phyloP scores from a whole-genome alignment of 2,888 invertebrate species.

The Xestia sexstrigata region DNA sequence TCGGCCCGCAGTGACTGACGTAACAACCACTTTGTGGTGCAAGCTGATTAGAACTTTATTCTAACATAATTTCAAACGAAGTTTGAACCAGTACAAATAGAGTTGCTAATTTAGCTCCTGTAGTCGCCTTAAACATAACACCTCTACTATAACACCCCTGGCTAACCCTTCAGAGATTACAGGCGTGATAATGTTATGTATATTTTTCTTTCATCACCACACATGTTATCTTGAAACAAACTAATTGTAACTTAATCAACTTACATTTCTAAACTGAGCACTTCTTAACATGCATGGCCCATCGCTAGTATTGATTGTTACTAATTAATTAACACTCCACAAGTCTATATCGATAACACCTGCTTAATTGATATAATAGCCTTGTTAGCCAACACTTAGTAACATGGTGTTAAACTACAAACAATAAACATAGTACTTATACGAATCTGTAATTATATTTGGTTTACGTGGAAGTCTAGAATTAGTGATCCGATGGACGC shows the following conservation, averaged over 20 bases:
- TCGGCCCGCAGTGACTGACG: no score
- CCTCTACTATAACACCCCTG: no score
- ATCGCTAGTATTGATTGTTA: conserved; percentile 1
- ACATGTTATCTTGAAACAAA: not conserved
- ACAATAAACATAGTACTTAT: not conserved
- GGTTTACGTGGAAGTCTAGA: not conserved
- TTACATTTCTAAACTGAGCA: not conserved
- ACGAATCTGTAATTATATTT: not conserved
- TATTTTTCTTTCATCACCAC: not conserved
- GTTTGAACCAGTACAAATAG: no score
- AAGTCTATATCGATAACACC: not conserved
- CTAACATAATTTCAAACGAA: no score
- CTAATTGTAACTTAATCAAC: not conserved
- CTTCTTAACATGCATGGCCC: not conserved
- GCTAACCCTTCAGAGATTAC: no score
- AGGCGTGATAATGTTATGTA: no score
- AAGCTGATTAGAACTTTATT: no score
- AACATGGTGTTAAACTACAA: not conserved
- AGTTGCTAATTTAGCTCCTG: no score
- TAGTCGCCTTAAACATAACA: no score
- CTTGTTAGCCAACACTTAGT: not conserved
- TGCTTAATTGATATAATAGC: conserved; percentile 8
- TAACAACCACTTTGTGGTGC: no score
- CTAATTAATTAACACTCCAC: conserved; percentile 15
- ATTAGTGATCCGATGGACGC: not conserved